phyloP scores from a whole-genome alignment of 2,113 vertebrate species.

The Tychaedon coryphoeus region DNA sequence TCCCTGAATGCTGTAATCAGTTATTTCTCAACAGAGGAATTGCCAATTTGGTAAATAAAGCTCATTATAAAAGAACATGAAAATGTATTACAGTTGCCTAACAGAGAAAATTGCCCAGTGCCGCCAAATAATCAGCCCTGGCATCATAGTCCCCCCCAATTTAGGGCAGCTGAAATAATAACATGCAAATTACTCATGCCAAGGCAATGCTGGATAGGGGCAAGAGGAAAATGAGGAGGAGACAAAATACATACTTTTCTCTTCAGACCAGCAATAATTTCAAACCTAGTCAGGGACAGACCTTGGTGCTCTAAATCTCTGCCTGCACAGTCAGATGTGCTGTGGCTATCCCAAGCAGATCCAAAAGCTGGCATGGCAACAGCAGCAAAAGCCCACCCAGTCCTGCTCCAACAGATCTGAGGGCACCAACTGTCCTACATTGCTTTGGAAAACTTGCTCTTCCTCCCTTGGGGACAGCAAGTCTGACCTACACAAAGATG shows the following conservation, averaged over 20 bases:
- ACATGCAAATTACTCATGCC: constrained; percentile 21
- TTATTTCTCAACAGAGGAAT: constrained; percentile 74
- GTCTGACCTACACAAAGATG: neutral
- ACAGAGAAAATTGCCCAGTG: constrained; percentile 62
- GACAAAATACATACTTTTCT: neutral
- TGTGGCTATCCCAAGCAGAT: neutral
- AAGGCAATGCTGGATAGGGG: neutral
- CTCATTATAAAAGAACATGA: constrained; percentile 69
- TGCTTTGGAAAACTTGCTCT: neutral
- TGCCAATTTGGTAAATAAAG: constrained; percentile 76
- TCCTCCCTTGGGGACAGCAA: neutral
- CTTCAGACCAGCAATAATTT: neutral
- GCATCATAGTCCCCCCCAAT: neutral
- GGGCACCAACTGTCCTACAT: neutral
- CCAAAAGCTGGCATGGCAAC: neutral
- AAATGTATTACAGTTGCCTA: constrained; percentile 62
- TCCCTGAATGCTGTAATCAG: constrained; percentile 71
- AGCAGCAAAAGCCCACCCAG: neutral
- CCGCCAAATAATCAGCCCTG: constrained; percentile 30
- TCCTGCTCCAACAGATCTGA: neutral
- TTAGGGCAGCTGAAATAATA: constrained; percentile 39
- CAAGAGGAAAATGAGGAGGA: neutral
- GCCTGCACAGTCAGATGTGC: neutral
- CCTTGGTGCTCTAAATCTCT: neutral
- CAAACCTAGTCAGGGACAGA: neutral